These are phyloP conservation scores for Equus quagga DNA, from an alignment of 2,113 vertebrate species.

Conservation along the genomic window DNA sequence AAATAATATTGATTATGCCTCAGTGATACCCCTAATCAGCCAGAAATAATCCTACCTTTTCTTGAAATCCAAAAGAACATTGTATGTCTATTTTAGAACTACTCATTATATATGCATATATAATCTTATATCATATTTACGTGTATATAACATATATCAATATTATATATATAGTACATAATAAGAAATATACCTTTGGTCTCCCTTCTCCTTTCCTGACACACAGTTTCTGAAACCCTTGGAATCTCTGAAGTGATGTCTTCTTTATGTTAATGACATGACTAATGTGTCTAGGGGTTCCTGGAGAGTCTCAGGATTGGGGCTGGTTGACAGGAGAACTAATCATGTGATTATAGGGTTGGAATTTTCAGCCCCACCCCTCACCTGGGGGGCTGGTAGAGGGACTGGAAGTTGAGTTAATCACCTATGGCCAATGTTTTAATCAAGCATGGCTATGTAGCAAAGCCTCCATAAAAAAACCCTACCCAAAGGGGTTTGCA, in stretches of 20 bases:
- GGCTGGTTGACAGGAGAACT: neutral
- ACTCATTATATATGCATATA: neutral
- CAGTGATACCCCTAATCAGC: neutral
- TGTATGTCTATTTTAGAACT: neutral
- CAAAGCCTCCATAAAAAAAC: neutral
- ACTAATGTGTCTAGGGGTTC: neutral
- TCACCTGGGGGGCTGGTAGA: neutral
- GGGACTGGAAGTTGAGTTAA: neutral
- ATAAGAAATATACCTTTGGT: neutral
- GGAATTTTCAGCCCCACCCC: neutral
- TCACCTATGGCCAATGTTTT: neutral
- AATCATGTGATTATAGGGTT: neutral
- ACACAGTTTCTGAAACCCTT: neutral
- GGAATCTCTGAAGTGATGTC: neutral
- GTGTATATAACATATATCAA: neutral
- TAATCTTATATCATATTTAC: neutral
- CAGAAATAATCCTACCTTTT: neutral
- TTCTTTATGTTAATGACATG: neutral
- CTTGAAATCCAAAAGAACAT: neutral
- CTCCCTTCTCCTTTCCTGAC: neutral
- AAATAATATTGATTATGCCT: neutral
- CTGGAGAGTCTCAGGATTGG: neutral
- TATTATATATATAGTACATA: rapidly evolving
- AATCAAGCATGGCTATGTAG: neutral
- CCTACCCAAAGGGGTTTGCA: neutral